These are phyloP conservation scores for Phylloscopus trochilus DNA, from an alignment of 2,113 vertebrate species.

Conservation along the genomic window DNA sequence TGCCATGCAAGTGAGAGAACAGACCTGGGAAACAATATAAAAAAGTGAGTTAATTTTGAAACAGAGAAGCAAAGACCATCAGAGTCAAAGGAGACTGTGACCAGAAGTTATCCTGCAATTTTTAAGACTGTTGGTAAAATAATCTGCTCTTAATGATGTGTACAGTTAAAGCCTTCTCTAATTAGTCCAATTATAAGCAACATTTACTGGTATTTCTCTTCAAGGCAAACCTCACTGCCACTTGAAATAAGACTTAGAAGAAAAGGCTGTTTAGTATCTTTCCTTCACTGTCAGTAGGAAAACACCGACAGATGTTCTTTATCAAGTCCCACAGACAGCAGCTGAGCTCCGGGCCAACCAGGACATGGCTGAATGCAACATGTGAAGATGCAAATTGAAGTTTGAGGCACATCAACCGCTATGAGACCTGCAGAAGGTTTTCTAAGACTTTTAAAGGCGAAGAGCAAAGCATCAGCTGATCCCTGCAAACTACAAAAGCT, in stretches of 20 bases:
- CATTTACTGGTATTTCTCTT: not conserved
- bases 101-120: not conserved
- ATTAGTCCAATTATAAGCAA: conserved; percentile 25
- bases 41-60: not conserved
- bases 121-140: not conserved
- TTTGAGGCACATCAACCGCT: not conserved
- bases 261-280: not conserved
- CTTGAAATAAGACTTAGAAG: conserved; percentile 30
- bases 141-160: not conserved
- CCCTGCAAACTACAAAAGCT: not conserved
- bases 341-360: not conserved
- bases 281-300: not conserved
- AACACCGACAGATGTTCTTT: not conserved
- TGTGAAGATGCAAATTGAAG: not conserved
- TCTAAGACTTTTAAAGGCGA: not conserved
- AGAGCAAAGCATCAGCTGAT: not conserved
- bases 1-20: not conserved
- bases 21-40: not conserved
- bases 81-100: not conserved
- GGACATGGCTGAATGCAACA: not conserved
- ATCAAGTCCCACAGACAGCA: not conserved
- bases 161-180: not conserved
- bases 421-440: not conserved
- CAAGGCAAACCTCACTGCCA: conserved; percentile 22
- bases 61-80: not conserved